A percentile compares a stretch with the other conserved stretches of the same genome.
Evolutionary conservation across 2,113 vertebrate species (phyloP).

Genomic region (Poeciliopsis retropinna): DNA sequence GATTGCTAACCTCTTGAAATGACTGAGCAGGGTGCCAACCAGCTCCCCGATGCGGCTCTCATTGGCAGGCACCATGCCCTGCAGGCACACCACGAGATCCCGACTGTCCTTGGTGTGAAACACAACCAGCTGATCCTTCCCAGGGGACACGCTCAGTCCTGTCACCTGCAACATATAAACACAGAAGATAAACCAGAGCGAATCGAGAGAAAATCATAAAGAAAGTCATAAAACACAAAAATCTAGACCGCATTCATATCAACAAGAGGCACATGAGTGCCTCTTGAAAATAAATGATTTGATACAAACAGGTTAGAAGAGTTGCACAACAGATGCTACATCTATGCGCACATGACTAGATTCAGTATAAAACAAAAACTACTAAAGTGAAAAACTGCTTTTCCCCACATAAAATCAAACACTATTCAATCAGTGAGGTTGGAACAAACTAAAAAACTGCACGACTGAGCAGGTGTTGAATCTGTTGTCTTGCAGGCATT

Average conservation of each 20-base stretch:
- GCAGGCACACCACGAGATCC: constrained; percentile 94
- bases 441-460: too few species aligned
- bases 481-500: not conserved
- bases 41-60: constrained; percentile 95
- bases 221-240: not conserved
- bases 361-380: too few species aligned
- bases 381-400: too few species aligned
- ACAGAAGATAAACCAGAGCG: constrained; percentile 5
- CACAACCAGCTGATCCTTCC: constrained; percentile 96
- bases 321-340: not conserved
- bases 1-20: constrained; percentile 91
- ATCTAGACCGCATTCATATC: not conserved
- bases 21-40: constrained; percentile 91
- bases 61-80: constrained; percentile 83
- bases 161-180: constrained; percentile 82
- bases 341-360: not conserved
- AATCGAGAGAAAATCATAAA: constrained; percentile 7
- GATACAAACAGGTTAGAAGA: not conserved
- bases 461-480: not conserved
- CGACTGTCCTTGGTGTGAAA: constrained; percentile 97
- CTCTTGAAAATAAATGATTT: too few species aligned
- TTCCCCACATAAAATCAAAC: not conserved
- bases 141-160: constrained; percentile 93
- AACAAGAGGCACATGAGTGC: not conserved
- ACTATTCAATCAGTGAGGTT: not conserved